phyloP scores from a whole-genome alignment of 53 echinoderm and acorn worm genomes.

The Actinopyga echinites region DNA sequence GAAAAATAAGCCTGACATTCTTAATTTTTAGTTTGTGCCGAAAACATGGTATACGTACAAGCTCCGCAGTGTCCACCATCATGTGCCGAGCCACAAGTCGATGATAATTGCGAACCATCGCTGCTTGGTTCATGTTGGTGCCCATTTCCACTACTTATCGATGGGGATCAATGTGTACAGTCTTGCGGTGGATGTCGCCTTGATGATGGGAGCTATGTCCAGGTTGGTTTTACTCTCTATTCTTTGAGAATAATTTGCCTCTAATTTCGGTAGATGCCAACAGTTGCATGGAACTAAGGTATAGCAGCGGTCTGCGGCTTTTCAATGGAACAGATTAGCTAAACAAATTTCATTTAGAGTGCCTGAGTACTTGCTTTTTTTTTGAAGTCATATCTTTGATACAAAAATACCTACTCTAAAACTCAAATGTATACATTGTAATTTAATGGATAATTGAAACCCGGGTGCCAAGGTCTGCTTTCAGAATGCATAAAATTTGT shows the following conservation, averaged over 20 bases:
- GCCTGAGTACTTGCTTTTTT: too few species aligned
- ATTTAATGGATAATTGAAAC: too few species aligned
- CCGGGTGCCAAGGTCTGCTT: too few species aligned
- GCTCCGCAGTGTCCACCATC: neutral
- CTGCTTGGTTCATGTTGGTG: neutral
- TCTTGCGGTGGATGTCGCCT: neutral
- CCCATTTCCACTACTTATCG: neutral
- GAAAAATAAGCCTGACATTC: neutral
- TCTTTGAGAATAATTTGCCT: too few species aligned
- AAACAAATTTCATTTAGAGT: too few species aligned
- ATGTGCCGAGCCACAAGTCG: neutral
- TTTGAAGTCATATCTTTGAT: too few species aligned
- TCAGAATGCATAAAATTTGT: too few species aligned
- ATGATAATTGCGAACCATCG: neutral
- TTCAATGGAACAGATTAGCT: neutral
- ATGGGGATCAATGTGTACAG: neutral
- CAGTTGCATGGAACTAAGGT: neutral
- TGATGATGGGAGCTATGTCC: neutral
- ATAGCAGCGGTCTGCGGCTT: neutral
- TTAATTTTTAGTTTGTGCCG: neutral
- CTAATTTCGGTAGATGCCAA: too few species aligned
- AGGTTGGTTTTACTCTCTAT: neutral
- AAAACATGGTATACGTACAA: neutral
- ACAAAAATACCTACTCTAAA: too few species aligned
- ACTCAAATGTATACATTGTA: too few species aligned